Evolutionary conservation across 2,888 invertebrate genomes (phyloP).

Genomic region (Melinaea marsaeus): DNA sequence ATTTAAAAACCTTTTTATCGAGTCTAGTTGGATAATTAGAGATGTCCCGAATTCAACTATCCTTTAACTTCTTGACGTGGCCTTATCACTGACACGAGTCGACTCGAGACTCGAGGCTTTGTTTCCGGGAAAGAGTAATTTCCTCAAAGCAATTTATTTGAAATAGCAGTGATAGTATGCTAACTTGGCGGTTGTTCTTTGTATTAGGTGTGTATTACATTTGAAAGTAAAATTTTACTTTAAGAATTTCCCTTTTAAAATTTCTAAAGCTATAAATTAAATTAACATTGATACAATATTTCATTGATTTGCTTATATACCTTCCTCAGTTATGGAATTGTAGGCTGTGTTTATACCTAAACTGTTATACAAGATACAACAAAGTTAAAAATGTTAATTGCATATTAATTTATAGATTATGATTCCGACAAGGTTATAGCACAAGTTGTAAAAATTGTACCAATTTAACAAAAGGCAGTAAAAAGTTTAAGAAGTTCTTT

Average conservation of each 20-base stretch:
- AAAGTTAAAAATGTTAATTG: no score
- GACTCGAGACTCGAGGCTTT: conserved; percentile 17
- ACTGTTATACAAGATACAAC: no score
- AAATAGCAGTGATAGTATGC: conserved; percentile 29
- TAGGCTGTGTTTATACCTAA: no score
- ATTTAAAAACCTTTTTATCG: conserved; percentile 21
- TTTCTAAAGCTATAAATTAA: no score
- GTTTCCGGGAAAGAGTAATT: conserved; percentile 31
- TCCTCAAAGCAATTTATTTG: conserved; percentile 31
- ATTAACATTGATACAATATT: no score
- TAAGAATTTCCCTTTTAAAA: no score
- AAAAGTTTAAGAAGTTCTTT: no score
- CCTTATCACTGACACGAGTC: conserved; percentile 31
- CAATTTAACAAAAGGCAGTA: conserved; percentile 42
- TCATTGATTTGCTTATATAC: no score
- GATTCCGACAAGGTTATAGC: conserved; percentile 5
- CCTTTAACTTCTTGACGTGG: conserved; percentile 33
- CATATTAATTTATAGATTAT: no score
- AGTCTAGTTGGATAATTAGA: conserved; percentile 25
- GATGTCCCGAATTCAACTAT: conserved; percentile 28
- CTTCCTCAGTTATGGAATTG: no score
- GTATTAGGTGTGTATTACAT: conserved; percentile 28
- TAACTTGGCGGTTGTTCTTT: conserved; percentile 28
- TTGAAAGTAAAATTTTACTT: conserved; percentile 21
- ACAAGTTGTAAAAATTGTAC: conserved; percentile 55